Evolutionary conservation across 1,140 invertebrate genomes (phyloP).

Genomic region (Coenobita brevimanus): DNA sequence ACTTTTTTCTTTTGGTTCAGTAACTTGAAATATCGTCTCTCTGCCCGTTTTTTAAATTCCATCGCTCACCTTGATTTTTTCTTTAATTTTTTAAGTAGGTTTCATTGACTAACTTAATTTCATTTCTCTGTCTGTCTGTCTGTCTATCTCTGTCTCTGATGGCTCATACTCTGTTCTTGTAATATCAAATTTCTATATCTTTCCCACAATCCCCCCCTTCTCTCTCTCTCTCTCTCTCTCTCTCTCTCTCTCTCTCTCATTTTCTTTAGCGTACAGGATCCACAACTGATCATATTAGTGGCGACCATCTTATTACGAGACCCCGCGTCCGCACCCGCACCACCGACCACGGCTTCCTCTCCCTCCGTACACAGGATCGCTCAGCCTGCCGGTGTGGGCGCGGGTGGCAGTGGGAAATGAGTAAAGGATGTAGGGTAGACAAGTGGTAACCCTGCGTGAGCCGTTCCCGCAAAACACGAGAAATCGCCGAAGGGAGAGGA

Average conservation of each 20-base stretch:
- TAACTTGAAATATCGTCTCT: too few relatives aligned
- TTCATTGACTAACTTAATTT: not conserved
- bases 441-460: too few relatives aligned
- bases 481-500: too few relatives aligned
- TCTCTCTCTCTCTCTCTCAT: slow-evolving; percentile 15
- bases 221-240: not conserved
- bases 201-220: not conserved
- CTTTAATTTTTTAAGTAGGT: too few relatives aligned
- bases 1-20: too few relatives aligned
- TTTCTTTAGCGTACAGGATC: slow-evolving; percentile 61
- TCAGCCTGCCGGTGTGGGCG: too few relatives aligned
- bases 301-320: slow-evolving; percentile 60
- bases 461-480: too few relatives aligned
- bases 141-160: not conserved
- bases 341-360: slow-evolving; percentile 10
- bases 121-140: not conserved
- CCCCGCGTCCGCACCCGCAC: slow-evolving; percentile 6
- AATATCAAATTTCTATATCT: not conserved
- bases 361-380: too few relatives aligned
- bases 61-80: too few relatives aligned
- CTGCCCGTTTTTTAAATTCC: too few relatives aligned
- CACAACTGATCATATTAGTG: slow-evolving; percentile 65
- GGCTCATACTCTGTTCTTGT: not conserved
- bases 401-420: too few relatives aligned
- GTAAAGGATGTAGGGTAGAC: too few relatives aligned